Evolutionary conservation across 2,113 vertebrate genomes (phyloP), one percentile per base, ranked within the genome.

Genomic region (Anguilla japonica): DNA sequence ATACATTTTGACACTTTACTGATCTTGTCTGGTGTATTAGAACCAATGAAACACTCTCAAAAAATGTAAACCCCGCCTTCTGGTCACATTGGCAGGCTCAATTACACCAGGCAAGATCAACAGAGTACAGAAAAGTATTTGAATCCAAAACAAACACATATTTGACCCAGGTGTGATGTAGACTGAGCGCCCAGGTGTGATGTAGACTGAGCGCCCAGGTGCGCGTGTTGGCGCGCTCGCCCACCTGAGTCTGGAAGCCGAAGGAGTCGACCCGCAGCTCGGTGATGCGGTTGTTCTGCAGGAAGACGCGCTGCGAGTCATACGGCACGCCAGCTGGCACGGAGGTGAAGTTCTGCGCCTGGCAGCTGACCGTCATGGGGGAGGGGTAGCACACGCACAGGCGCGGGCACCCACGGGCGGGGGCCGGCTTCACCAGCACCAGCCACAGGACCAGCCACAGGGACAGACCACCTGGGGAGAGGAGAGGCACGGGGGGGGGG

Each of bases 351-450:
- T 99, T 99, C 95, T 98, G 98, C 92, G 97, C 97, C 95, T 99
- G 98, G 96, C 98, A 99, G 97, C 98, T 99, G 92, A 98, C 98
- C 75, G 98, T 99, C 96, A 98, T 98, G 20, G 98, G 98, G 41
- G 96, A 96, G 81, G 97, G 96, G 94, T 99, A 99, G 94, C 98
- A 99, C 94, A 98, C 98, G 87, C 98, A 99, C 88, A 95, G 94
- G 79, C 97, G 96, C 67, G 98, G 98, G 89, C 98, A 99, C 91
- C 94, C 94, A 90, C 96, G 94, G 0, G 94, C 93, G 79, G 93
- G 96, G 0, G 93, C 90, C 81, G 96, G 96, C 93, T 96, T 94
- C 41, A 95, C 94, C 89, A 96, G 92, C 91, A 98, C 94, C 93
- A 97, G 90, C 94, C 96, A 95, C 92, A 97, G 94, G 92, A 96